Evolutionary conservation across 1,140 invertebrate species (phyloP), one percentile per base, ranked within the genome.

Genomic region (Euwallacea fornicatus): DNA sequence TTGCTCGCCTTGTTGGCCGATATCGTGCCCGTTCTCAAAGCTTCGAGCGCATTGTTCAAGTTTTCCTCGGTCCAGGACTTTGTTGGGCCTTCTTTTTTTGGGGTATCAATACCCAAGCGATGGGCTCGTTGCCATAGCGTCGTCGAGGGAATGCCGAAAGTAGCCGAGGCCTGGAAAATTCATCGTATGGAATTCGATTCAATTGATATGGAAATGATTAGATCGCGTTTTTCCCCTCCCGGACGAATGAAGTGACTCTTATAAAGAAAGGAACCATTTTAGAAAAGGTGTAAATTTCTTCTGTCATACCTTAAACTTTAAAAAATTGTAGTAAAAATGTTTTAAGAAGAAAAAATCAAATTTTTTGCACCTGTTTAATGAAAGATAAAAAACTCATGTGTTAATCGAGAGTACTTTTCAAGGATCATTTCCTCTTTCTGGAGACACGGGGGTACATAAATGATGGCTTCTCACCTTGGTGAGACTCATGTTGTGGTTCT

Each of bases 1-100:
- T 95, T 95, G 69, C 92, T 94, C 15, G 93, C 93, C 83, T 94
- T 94, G 81, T 95, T 95, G 10, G 93, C 93, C 7, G 92, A 94
- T 80, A 95, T 93, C 41, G 91, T 88, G 11, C 92, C 92, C 11
- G 91, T 91, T 55, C 93, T 84, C 10, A 95, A 77, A 2, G 92
- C 93, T 76, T 93, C 90, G 63, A 95, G 83, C 0, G 93, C 93
- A 69, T 86, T 90, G 71, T 91, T 90, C 15, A 95, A 82, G 76
- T 92, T 91, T 72, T 91, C 90, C 81, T 94, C 92, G 75, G 91
- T 93, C 93, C 93, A 95, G 0, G 91, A 91, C 81, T 93, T 94
- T 7, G 91, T 90, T 2, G 89, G 88, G 9, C 91, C 92, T 78
- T 95, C 93, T 81, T 93, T 94, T 84, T 95, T 95, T 44, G 93